Evolutionary conservation across 2,888 invertebrate species (phyloP).

Genomic region (Drosophila antonietae): DNA sequence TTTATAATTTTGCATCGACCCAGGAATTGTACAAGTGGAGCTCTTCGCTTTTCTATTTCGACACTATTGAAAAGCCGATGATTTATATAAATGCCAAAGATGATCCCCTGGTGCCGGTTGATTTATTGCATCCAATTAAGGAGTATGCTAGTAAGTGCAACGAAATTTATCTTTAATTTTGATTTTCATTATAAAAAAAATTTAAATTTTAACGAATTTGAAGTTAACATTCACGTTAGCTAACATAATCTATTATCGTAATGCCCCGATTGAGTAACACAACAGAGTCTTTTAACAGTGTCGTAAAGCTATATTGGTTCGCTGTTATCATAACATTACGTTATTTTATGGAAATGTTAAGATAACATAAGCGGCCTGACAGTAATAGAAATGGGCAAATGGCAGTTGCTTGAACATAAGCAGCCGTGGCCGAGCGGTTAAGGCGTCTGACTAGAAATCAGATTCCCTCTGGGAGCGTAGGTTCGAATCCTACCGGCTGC

Average conservation of each 20-base stretch:
- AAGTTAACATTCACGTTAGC: background rate
- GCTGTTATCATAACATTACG: slow-evolving; percentile 26
- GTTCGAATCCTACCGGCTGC: slow-evolving; percentile 85
- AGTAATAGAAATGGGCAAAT: slow-evolving; percentile 11
- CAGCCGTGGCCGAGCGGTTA: slow-evolving; percentile 85
- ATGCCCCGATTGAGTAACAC: background rate
- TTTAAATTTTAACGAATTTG: background rate
- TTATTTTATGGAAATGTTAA: slow-evolving; percentile 17
- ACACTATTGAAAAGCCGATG: slow-evolving; percentile 93
- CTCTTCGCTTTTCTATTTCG: slow-evolving; percentile 92
- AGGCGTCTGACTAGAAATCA: slow-evolving; percentile 85
- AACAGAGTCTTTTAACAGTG: too few relatives aligned
- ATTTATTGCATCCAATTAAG: slow-evolving; percentile 89
- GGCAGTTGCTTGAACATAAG: slow-evolving; percentile 37
- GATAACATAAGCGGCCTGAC: background rate
- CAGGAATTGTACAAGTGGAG: slow-evolving; percentile 93
- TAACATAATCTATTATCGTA: slow-evolving; percentile 11
- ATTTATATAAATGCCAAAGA: slow-evolving; percentile 95
- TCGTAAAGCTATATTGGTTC: slow-evolving; percentile 8
- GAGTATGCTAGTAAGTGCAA: slow-evolving; percentile 89
- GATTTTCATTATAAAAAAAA: background rate
- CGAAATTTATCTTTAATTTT: background rate
- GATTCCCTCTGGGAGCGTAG: slow-evolving; percentile 85
- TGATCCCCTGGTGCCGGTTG: slow-evolving; percentile 95
- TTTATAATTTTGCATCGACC: slow-evolving; percentile 91